Evolutionary conservation across 2,797 vertebrate species (phyloP), one percentile per base, ranked within the genome.

Genomic region (Cheracebus regulus): DNA sequence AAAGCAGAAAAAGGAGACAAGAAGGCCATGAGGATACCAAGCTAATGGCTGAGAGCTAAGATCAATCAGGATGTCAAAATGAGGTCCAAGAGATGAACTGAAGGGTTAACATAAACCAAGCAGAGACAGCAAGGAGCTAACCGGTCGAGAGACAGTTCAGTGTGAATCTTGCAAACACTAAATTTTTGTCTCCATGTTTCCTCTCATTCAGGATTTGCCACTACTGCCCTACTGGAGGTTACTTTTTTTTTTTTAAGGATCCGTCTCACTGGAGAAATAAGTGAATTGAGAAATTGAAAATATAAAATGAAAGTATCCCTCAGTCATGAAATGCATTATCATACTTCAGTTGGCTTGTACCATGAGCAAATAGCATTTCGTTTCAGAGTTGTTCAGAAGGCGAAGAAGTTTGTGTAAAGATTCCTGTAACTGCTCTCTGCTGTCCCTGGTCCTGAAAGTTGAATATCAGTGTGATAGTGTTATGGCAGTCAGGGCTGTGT

Each of bases 81-180:
- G 28, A 46, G 0, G 15, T 26, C 33, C 0, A 7, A 20, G 13
- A 28, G 15, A 24, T 13, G 26, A 19, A 33, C 0, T 0, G 10
- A 39, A 67, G 14, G 14, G 36, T 41, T 30, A n/a, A 14, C 61
- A 5, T 48, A 33, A 14, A 22, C 5, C 0, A 7, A 17, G 3
- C n/a, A 7, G 19, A n/a, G 4, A 14, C 33, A 50, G 33, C 17
- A 2, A 4, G 22, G 28, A 13, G 39, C 24, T 9, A 39, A 24
- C 0, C 0, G 11, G 6, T 70, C 28, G 2, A 24, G 55, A 70
- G 58, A 4, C 4, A 7, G 22, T 17, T 36, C 8, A 1, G 28
- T 0, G 1, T 11, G 81, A 26, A 30, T 28, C n/a, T 5, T 28
- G 14, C 39, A 20, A 41, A 44, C 50, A 30, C 39, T 1, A 0